Conservation (phyloP, 2,888 invertebrate genomes). For the Chesias legatella region DNA sequence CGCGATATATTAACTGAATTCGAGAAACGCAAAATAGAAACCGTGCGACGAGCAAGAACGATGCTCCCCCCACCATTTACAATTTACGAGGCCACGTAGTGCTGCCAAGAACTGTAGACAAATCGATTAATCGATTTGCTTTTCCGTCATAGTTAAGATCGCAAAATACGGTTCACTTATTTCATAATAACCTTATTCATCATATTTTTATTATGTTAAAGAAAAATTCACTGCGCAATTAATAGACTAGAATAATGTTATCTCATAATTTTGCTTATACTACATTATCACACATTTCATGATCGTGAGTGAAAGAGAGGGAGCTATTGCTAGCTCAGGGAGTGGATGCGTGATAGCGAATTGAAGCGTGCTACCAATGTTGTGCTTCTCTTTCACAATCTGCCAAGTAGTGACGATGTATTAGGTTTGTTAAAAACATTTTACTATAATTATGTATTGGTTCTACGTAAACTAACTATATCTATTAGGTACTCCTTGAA, state of each 20-base stretch:
- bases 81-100: conserved; percentile 75
- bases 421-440: too few relatives aligned
- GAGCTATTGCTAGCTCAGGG: conserved; percentile 9
- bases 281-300: conserved; percentile 57
- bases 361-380: too few relatives aligned
- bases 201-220: too few relatives aligned
- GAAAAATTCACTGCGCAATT: too few relatives aligned
- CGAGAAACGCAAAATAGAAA: conserved; percentile 79
- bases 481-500: too few relatives aligned
- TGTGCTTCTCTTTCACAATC: too few relatives aligned
- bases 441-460: too few relatives aligned
- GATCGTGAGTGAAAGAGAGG: conserved; percentile 56
- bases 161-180: too few relatives aligned
- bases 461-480: too few relatives aligned
- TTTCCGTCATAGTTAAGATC: not conserved
- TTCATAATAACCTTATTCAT: too few relatives aligned
- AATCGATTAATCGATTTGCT: conserved; percentile 41
- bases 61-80: conserved; percentile 63
- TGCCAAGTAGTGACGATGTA: too few relatives aligned
- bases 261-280: conserved; percentile 44
- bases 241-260: too few relatives aligned
- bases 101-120: conserved; percentile 52
- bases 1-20: conserved; percentile 73
- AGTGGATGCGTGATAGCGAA: not conserved
- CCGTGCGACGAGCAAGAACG: conserved; percentile 68